A percentile compares a stretch with the other conserved stretches of the same genome.
Conservation (phyloP, 2,888 invertebrate genomes). For the Eupeodes latifasciatus region DNA sequence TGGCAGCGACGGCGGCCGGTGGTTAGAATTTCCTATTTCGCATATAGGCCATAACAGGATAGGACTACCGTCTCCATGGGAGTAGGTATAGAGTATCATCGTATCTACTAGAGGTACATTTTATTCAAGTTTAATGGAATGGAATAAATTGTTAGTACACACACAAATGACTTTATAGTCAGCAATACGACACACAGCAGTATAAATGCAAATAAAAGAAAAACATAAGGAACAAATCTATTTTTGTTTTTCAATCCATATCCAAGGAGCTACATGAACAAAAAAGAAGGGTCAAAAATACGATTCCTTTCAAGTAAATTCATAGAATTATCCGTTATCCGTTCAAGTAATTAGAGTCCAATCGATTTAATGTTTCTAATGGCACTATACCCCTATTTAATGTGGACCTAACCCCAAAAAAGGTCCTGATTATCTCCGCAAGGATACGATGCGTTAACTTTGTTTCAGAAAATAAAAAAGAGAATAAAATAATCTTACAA, state of each 20-base stretch:
- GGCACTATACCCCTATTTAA: conserved; percentile 23
- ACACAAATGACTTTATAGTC: conserved; percentile 54
- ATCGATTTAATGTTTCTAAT: conserved; percentile 71
- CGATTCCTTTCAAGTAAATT: conserved; percentile 17
- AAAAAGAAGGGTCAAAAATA: conserved; percentile 54
- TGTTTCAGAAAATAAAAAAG: conserved; percentile 17
- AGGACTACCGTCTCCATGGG: background rate
- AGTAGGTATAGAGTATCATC: background rate
- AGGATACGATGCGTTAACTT: conserved; percentile 15
- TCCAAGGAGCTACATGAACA: conserved; percentile 1
- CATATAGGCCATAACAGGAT: conserved; percentile 12
- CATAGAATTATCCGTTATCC: conserved; percentile 61
- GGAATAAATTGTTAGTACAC: conserved; percentile 71
- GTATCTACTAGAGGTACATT: background rate
- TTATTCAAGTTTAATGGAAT: conserved; percentile 67
- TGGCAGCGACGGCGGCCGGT: background rate
- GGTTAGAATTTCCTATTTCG: conserved; percentile 18
- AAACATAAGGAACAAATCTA: conserved; percentile 25
- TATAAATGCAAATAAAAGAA: conserved; percentile 42
- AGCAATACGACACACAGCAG: conserved; percentile 28
- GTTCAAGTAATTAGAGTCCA: conserved; percentile 70
- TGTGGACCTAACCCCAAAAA: conserved; percentile 29
- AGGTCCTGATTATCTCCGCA: conserved; percentile 43
- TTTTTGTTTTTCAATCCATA: background rate
- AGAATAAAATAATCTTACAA: conserved; percentile 4